Evolutionary conservation across 2,113 vertebrate genomes (phyloP), one percentile per base, ranked within the genome.

Genomic region (Urocitellus parryii): DNA sequence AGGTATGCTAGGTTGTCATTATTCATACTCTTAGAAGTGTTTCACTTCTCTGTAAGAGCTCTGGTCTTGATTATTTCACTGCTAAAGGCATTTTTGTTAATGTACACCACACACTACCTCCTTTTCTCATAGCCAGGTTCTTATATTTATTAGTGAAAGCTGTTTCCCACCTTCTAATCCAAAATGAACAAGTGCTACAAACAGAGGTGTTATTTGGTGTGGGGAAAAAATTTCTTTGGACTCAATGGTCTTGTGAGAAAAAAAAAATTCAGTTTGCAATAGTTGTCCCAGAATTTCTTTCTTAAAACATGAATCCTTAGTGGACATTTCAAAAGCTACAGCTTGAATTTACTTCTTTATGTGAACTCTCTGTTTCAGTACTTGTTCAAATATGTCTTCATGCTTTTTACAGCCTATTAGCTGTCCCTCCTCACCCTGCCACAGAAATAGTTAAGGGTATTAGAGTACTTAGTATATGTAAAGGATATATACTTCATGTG

Each of bases 221-320:
- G 22, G 16, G 51, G 10, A 7, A 45, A 63, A 83, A 65, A 86
- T 94, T 90, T 94, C 63, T 27, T 77, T 83, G 72, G 37, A 92
- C 5, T 83, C 42, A 39, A 48, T 58, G 13, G 45, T 27, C 8
- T 53, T 81, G 39, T 67, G 74, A 70, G 22, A 90, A 87, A 79
- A 42, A 42, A 61, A 45, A 61, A 45, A 3, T 88, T 65, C 4
- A 9, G 2, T 22, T 88, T 65, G 8, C 48, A 82, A 74, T 42
- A 58, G 37, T 7, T 79, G 17, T 4, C 4, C 4, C 7, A 84
- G 39, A 18, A 67, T 79, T 81, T 76, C 37, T 77, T 84, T 84
- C 78, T 32, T 14, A 53, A 24, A 74, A 42, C 13, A 93, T 51
- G 76, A 88, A 78, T 85, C 14, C 74, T 8, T 20, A 12, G 27